Evolutionary conservation across 2,113 vertebrate species (phyloP), one percentile per base, ranked within the genome.

Genomic region (Gymnarchus niloticus): DNA sequence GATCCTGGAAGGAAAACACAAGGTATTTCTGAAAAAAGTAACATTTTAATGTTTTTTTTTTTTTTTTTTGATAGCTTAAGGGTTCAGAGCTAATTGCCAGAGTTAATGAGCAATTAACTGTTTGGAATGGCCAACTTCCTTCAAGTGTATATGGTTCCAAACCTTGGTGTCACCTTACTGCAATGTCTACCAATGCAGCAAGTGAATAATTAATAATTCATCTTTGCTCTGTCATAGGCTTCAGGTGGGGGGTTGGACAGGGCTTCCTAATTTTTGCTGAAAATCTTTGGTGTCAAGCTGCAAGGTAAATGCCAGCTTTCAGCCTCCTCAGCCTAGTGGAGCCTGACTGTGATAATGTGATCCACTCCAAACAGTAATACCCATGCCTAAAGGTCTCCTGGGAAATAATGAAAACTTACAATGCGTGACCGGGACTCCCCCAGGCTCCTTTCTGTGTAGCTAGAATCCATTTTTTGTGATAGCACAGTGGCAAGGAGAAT

Each of bases 171-270:
- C 65, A 73, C 33, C 81, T 51, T 86, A 76, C 73, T 52, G 61
- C 51, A 57, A 76, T 52, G 82, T 85, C 78, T 86, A 84, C 46
- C 81, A 37, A 84, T 87, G 87, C 86, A 76, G 86, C 83, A 87
- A 87, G 48, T 86, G 65, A 89, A 88, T 84, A 87, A 89, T 86
- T 86, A 83, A 87, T 86, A 65, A 86, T 88, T 87, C 65, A 89
- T 87, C 85, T 82, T 89, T 83, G 86, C 87, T 89, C 86, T 87
- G 87, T 89, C 69, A 82, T 82, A 41, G 81, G 84, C 76, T 85
- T 85, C 44, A 51, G 61, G 76, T 54, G 23, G 82, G 52, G 48
- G 33, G 33, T 73, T n/a, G 19, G 83, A 73, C 44, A n/a, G 19
- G 76, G 76, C 46, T 80, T 48, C 46, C 46, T 65, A 78, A 69